Conservation (phyloP, 2,888 invertebrate species). For the Harpalus rufipes region DNA sequence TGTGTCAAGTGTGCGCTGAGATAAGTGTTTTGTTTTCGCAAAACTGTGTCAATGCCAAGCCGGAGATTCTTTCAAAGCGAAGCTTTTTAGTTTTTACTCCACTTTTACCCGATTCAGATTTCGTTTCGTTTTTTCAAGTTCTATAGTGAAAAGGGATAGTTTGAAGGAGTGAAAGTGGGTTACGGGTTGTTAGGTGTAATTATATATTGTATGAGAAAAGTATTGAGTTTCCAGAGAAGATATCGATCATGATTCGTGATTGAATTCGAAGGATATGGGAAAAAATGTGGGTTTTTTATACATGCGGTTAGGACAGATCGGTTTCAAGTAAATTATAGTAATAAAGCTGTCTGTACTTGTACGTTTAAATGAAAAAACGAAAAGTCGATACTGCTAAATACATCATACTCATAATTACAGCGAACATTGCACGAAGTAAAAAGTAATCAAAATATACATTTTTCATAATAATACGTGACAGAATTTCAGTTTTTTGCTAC, state of each 20-base stretch:
- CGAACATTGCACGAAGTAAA: no score
- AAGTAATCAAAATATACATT: no score
- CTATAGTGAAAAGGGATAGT: slow-evolving; percentile 49
- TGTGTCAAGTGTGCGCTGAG: slow-evolving; percentile 54
- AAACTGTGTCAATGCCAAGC: slow-evolving; percentile 63
- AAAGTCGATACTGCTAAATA: no score
- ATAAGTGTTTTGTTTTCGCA: slow-evolving; percentile 43
- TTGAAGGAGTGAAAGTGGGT: slow-evolving; percentile 40
- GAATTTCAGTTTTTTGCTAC: no score
- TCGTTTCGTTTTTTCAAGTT: slow-evolving; percentile 36
- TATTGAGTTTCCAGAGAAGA: slow-evolving; percentile 18
- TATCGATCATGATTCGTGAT: slow-evolving; percentile 10
- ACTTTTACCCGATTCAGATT: slow-evolving; percentile 19
- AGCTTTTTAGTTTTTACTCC: slow-evolving; percentile 11
- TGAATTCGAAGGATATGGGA: background rate
- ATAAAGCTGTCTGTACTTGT: background rate
- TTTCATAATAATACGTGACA: no score
- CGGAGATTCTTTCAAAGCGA: slow-evolving; percentile 33
- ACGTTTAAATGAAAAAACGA: no score
- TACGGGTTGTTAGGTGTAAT: background rate
- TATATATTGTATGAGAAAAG: slow-evolving; percentile 33
- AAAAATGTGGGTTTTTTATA: background rate
- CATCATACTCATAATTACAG: no score
- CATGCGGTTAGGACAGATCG: no score
- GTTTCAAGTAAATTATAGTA: background rate